Evolutionary conservation across 2,888 invertebrate species (phyloP).

Genomic region (Eupsilia transversa): DNA sequence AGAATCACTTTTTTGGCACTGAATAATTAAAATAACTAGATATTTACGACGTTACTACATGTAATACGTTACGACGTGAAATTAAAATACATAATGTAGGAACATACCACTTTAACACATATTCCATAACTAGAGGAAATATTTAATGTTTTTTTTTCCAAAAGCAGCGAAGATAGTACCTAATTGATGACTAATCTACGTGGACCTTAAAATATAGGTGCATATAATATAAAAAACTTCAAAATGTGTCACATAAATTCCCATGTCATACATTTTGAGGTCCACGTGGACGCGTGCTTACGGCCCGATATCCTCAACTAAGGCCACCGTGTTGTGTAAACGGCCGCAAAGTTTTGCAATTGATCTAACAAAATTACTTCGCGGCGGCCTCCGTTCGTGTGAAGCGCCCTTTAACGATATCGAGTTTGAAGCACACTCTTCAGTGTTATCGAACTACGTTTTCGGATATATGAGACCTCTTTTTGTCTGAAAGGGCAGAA

Average conservation of each 20-base stretch:
- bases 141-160: too few species aligned
- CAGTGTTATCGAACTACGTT: constrained; percentile 44
- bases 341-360: constrained; percentile 78
- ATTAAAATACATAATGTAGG: neutral
- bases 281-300: constrained; percentile 47
- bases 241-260: neutral
- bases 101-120: too few species aligned
- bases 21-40: too few species aligned
- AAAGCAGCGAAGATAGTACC: too few species aligned
- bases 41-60: too few species aligned
- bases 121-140: too few species aligned
- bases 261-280: neutral
- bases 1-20: too few species aligned
- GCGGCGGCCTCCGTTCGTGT: constrained; percentile 60
- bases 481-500: constrained; percentile 33
- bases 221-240: too few species aligned
- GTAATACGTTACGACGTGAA: neutral
- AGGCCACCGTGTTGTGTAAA: constrained; percentile 74
- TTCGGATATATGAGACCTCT: constrained; percentile 40
- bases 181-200: too few species aligned
- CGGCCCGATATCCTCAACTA: constrained; percentile 72
- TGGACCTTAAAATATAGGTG: neutral
- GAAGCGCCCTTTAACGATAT: constrained; percentile 58
- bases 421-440: constrained; percentile 49
- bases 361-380: constrained; percentile 77